Evolutionary conservation across 2,797 vertebrate genomes (phyloP), one percentile per base, ranked within the genome.

Genomic region (Enteromius mattozi): DNA sequence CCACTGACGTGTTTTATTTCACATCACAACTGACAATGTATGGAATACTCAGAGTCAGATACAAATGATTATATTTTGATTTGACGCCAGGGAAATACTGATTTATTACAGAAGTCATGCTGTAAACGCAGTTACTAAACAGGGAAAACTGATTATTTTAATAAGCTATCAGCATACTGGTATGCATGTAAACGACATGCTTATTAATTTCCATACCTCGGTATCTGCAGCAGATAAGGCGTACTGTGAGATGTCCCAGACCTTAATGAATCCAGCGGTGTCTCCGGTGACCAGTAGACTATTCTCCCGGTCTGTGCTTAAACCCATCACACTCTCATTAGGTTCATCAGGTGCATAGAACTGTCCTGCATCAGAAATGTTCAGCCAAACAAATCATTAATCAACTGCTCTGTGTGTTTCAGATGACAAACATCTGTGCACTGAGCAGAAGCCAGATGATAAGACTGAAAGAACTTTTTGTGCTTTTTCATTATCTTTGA

Each of bases 281-380:
- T 94, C 93, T 87, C 92, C 94, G 61, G 91, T 93, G 47, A 95
- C 86, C 37, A 95, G 92, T 49, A 94, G 65, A 16, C 68, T 90
- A 87, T 94, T 94, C 85, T 90, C 78, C 27, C 92, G 90, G 86
- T 93, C 92, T 35, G 93, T 92, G 84, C 82, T 90, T 76, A 94
- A 84, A 24, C 87, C 90, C 47, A 91, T 80, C 33, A 95, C 89
- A 40, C 84, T 74, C 9, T 89, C 85, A 14, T 89, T 86, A 8
- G 82, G 51, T 51, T 88, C 82, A 69, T 87, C 66, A 5, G 92
- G 89, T 56, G 87, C 91, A 30, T 89, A 92, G 83, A 94, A 94
- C 61, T 86, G 70, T 4, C 91, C 94, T 95, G 86, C 13, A 16
- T 69, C 24, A 54, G 8, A 69, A 54, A 35, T 33, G 4, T 76